phyloP scores from a whole-genome alignment of 1,140 invertebrate species.

The Bombus confusus region DNA sequence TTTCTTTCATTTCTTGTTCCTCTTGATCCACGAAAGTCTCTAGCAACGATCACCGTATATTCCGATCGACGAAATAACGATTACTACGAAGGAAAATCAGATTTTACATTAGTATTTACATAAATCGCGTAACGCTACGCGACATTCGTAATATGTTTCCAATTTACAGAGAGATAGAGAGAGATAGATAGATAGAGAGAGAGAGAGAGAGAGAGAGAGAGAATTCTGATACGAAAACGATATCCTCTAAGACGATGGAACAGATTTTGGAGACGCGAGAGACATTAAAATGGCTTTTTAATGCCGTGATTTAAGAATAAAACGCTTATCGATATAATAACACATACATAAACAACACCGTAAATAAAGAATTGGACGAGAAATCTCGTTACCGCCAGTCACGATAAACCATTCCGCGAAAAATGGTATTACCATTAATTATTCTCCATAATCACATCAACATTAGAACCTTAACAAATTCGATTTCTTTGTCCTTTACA shows the following conservation, averaged over 20 bases:
- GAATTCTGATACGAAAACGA: conserved; percentile 38
- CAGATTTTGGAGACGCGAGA: conserved; percentile 32
- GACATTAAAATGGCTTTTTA: conserved; percentile 6
- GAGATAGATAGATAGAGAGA: conserved; percentile 18
- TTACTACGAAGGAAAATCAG: conserved; percentile 62
- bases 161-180: conserved; percentile 63
- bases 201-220: not conserved
- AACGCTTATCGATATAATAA: conserved; percentile 46
- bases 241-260: conserved; percentile 32
- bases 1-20: conserved; percentile 11
- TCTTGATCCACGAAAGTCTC: conserved; percentile 40
- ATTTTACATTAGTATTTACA: conserved; percentile 76
- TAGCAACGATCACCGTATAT: conserved; percentile 54
- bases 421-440: conserved; percentile 30
- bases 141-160: conserved; percentile 47
- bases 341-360: conserved; percentile 51
- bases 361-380: conserved; percentile 51
- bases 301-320: conserved; percentile 42
- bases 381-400: conserved; percentile 46
- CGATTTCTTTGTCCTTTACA: conserved; percentile 52
- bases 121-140: conserved; percentile 34
- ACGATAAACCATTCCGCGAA: conserved; percentile 4
- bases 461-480: conserved; percentile 52
- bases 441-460: conserved; percentile 47
- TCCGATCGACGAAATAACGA: conserved; percentile 63